phyloP scores from a whole-genome alignment of 2,888 invertebrate species.

The Amblyteles armatorius region DNA sequence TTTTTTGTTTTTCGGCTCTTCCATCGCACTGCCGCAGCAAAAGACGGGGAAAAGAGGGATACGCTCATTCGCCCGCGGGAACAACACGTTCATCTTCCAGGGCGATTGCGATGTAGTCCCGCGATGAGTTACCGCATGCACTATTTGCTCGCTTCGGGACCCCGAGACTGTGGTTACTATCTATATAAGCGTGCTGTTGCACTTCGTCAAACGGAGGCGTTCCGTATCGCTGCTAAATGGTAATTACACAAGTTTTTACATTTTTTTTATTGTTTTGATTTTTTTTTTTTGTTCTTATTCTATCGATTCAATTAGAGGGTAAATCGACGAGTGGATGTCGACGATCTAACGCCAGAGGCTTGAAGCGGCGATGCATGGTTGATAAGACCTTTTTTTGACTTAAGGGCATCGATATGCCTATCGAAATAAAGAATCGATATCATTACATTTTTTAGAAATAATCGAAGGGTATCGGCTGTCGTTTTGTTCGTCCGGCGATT shows the following conservation, averaged over 20 bases:
- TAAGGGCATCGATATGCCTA: background rate
- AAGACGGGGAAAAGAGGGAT: conserved; percentile 16
- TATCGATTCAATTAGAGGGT: background rate
- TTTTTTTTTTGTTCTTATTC: no score
- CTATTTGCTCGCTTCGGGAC: conserved; percentile 54
- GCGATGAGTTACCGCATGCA: conserved; percentile 48
- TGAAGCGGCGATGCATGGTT: background rate
- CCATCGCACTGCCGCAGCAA: background rate
- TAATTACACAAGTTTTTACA: conserved; percentile 5
- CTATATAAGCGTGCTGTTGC: background rate
- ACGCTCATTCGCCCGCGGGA: conserved; percentile 26
- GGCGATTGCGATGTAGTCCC: conserved; percentile 27
- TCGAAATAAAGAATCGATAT: background rate
- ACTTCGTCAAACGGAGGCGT: conserved; percentile 9
- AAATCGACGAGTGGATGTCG: background rate
- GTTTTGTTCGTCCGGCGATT: background rate
- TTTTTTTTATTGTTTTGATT: background rate
- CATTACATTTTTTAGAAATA: background rate
- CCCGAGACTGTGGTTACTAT: background rate
- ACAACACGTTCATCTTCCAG: conserved; percentile 32
- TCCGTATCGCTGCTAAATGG: background rate
- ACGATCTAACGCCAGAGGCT: background rate
- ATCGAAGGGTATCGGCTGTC: background rate
- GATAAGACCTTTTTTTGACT: background rate
- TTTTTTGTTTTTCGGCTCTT: conserved; percentile 17